A percentile compares a stretch with the other conserved stretches of the same genome.
These are phyloP conservation scores for Bilobella aurantiaca DNA, from an alignment of 1,140 invertebrate genomes.

Conservation along the genomic window DNA sequence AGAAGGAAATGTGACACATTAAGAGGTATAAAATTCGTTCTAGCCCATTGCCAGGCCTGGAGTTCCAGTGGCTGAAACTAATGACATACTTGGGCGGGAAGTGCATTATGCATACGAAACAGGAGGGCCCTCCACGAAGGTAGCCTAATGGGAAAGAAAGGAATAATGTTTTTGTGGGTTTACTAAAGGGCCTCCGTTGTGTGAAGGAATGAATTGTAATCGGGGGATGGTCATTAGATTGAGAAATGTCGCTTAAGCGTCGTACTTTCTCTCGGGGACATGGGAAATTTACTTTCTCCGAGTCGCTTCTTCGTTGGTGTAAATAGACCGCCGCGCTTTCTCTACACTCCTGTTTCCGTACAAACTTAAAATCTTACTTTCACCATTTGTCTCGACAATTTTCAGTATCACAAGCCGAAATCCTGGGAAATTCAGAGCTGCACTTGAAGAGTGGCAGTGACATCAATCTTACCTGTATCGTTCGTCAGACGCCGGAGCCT, in stretches of 20 bases:
- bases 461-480: constrained; percentile 79
- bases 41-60: too few species aligned
- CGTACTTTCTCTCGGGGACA: not conserved
- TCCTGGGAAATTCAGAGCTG: constrained; percentile 68
- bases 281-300: not conserved
- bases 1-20: too few species aligned
- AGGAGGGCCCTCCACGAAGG: not conserved
- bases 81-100: not conserved
- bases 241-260: not conserved
- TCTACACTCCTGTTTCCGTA: too few species aligned
- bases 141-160: not conserved
- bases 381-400: constrained; percentile 40
- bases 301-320: not conserved
- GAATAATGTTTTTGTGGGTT: not conserved
- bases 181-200: not conserved
- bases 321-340: too few species aligned
- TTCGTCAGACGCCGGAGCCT: constrained; percentile 72
- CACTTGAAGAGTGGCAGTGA: constrained; percentile 78
- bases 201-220: not conserved
- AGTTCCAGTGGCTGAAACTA: not conserved
- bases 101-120: not conserved
- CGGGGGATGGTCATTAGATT: not conserved
- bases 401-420: constrained; percentile 78
- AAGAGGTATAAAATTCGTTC: too few species aligned
- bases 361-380: not conserved